phyloP scores from a whole-genome alignment of 2,113 vertebrate species.

The Patagioenas fasciata region DNA sequence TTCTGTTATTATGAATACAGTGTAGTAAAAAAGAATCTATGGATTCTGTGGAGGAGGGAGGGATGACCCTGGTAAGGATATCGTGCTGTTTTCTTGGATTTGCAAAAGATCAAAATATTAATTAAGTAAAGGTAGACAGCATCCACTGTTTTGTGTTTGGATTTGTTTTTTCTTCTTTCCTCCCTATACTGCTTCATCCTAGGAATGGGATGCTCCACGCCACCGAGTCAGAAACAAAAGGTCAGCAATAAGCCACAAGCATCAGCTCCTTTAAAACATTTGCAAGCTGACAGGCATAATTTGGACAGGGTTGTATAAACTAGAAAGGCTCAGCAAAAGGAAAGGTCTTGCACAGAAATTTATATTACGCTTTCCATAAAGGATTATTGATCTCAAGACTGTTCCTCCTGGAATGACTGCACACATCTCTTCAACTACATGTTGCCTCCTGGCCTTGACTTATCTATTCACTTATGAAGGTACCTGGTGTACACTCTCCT shows the following conservation, averaged over 20 bases:
- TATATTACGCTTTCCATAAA: background rate
- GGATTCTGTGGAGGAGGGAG: too few species aligned
- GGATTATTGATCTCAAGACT: background rate
- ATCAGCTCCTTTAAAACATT: background rate
- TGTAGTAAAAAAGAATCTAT: too few species aligned
- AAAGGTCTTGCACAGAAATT: rapidly evolving
- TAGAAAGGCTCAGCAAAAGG: background rate
- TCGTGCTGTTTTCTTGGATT: rapidly evolving
- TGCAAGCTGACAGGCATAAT: background rate
- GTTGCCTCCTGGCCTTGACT: background rate
- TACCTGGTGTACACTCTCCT: background rate
- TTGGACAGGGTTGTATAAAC: background rate
- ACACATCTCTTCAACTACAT: background rate
- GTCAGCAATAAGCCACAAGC: background rate
- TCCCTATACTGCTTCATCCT: background rate
- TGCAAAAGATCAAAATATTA: background rate
- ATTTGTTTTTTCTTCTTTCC: too few species aligned
- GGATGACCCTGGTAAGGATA: too few species aligned
- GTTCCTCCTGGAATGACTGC: background rate
- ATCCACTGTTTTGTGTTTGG: too few species aligned
- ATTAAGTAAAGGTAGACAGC: too few species aligned
- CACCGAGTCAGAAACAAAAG: background rate
- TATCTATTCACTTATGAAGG: background rate
- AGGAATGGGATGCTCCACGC: background rate
- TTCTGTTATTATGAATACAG: too few species aligned